A percentile compares a stretch with the other conserved stretches of the same genome.
Conservation (phyloP, 2,888 invertebrate genomes). For the Helleia helle region DNA sequence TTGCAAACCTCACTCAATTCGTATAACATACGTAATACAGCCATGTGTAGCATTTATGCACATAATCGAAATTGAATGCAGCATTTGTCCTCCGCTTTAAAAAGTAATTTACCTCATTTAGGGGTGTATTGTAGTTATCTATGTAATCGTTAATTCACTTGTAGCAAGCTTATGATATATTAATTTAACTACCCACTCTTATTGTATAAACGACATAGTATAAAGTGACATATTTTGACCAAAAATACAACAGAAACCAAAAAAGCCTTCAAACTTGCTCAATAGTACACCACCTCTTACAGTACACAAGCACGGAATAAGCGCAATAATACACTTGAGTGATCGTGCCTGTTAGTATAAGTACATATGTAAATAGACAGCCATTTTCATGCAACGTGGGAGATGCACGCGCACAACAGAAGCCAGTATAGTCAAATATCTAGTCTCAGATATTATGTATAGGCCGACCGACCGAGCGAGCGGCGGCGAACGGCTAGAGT, state of each 20-base stretch:
- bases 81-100: no score
- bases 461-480: slow-evolving; percentile 15
- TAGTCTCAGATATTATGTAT: slow-evolving; percentile 56
- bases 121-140: no score
- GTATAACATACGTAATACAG: no score
- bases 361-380: slow-evolving; percentile 20
- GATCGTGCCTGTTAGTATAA: slow-evolving; percentile 10
- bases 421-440: slow-evolving; percentile 62
- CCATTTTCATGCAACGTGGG: slow-evolving; percentile 24
- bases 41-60: no score
- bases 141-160: no score
- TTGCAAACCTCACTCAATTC: no score
- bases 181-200: no score
- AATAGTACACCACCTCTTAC: slow-evolving; percentile 1
- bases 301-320: no score
- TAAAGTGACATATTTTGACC: background rate
- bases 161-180: no score
- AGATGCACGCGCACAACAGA: slow-evolving; percentile 39
- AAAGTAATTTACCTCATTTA: no score
- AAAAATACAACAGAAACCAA: slow-evolving; percentile 7
- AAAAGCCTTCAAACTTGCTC: slow-evolving; percentile 20
- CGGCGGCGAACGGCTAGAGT: slow-evolving; percentile 11
- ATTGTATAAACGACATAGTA: background rate
- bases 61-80: no score
- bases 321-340: slow-evolving; percentile 7